These are phyloP conservation scores for Patiria pectinifera DNA, from an alignment of 53 echinoderm and acorn worm genomes.

Conservation along the genomic window DNA sequence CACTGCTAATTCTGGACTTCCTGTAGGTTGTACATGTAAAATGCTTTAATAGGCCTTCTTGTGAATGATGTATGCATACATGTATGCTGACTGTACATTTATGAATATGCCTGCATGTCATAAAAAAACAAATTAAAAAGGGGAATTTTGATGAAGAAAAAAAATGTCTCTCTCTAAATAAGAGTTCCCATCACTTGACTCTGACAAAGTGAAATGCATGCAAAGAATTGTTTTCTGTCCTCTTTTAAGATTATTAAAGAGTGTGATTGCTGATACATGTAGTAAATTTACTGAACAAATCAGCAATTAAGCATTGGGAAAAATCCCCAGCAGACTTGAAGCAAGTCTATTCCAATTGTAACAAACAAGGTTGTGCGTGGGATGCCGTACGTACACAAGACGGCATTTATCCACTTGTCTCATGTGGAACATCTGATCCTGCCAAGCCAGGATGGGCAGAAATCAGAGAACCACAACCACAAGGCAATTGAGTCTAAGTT, in stretches of 20 bases:
- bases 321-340: constrained; percentile 16
- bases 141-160: no score
- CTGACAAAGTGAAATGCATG: no score
- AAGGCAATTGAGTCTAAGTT: constrained; percentile 21
- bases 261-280: not conserved
- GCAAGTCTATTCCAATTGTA: constrained; percentile 8
- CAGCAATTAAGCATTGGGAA: not conserved
- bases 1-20: no score
- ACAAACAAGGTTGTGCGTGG: constrained; percentile 18
- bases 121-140: no score
- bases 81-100: no score
- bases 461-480: constrained; percentile 25
- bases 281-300: no score
- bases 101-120: no score
- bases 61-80: no score
- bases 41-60: no score
- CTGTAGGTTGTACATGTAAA: no score
- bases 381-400: constrained; percentile 14
- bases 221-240: not conserved
- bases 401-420: constrained; percentile 30
- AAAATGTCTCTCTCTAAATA: no score
- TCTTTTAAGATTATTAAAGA: not conserved
- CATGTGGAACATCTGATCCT: constrained; percentile 26
- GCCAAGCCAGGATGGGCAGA: not conserved
- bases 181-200: no score